phyloP scores from a whole-genome alignment of 2,888 invertebrate genomes.

The Plebejus argus region DNA sequence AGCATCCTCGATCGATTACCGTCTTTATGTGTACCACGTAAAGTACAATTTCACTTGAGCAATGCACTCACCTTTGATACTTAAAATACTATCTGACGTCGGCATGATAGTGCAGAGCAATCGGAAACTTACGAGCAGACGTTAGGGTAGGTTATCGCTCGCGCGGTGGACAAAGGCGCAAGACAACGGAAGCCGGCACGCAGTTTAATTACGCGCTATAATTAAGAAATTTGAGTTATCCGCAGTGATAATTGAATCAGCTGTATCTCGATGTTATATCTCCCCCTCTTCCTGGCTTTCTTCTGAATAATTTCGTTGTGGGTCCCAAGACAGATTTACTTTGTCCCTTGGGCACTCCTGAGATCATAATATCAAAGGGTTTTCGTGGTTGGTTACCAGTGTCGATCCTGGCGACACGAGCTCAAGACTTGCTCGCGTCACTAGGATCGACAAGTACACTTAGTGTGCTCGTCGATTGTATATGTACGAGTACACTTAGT shows the following conservation, averaged over 20 bases:
- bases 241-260: slow-evolving; percentile 71
- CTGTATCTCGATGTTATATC: slow-evolving; percentile 47
- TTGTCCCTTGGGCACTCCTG: too few species aligned
- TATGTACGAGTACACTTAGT: too few species aligned
- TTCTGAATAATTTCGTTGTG: too few species aligned
- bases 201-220: slow-evolving; percentile 68
- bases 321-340: too few species aligned
- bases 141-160: slow-evolving; percentile 27
- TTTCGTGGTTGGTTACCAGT: too few species aligned
- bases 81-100: slow-evolving; percentile 30
- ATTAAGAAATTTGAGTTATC: slow-evolving; percentile 66
- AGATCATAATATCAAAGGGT: too few species aligned
- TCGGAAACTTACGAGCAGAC: not conserved
- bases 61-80: not conserved
- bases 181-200: slow-evolving; percentile 47
- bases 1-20: not conserved
- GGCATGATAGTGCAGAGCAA: not conserved
- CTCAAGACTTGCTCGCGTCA: too few species aligned
- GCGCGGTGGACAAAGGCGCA: slow-evolving; percentile 32
- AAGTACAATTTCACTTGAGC: not conserved
- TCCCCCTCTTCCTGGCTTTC: too few species aligned
- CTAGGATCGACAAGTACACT: too few species aligned
- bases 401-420: too few species aligned
- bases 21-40: not conserved
- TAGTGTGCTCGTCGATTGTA: too few species aligned